Evolutionary conservation across 1,140 invertebrate species (phyloP).

Genomic region (Ceratina calcarata): DNA sequence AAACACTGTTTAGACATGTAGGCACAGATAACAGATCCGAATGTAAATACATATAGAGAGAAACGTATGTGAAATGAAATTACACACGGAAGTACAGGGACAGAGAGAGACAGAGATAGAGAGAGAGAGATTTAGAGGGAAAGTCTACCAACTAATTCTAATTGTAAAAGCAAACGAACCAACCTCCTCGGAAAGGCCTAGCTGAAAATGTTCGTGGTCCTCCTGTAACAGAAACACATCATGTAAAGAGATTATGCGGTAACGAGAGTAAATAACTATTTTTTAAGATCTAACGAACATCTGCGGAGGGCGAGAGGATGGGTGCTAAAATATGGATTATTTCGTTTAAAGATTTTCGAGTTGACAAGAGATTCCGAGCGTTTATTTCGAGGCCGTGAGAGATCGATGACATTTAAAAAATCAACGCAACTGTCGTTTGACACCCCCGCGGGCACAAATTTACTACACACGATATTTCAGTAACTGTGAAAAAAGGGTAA

Average conservation of each 20-base stretch:
- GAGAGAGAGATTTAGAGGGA: slow-evolving; percentile 52
- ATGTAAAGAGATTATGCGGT: slow-evolving; percentile 75
- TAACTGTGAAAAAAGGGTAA: not conserved
- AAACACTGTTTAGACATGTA: not conserved
- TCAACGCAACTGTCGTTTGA: slow-evolving; percentile 38
- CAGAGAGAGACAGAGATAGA: not conserved
- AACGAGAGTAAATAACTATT: slow-evolving; percentile 67
- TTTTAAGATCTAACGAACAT: slow-evolving; percentile 31
- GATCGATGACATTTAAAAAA: not conserved
- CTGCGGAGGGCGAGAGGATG: no score
- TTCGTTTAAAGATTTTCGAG: no score
- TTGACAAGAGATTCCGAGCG: no score
- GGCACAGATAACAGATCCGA: slow-evolving; percentile 25
- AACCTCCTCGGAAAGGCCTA: slow-evolving; percentile 80
- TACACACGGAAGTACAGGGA: slow-evolving; percentile 49
- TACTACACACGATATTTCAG: slow-evolving; percentile 30
- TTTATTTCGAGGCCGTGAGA: slow-evolving; percentile 18
- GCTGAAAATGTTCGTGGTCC: slow-evolving; percentile 77
- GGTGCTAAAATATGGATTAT: not conserved
- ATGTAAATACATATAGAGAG: slow-evolving; percentile 5
- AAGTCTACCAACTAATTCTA: slow-evolving; percentile 74
- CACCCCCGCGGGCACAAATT: slow-evolving; percentile 29
- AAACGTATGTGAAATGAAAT: slow-evolving; percentile 39
- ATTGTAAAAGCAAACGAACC: slow-evolving; percentile 77
- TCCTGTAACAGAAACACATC: slow-evolving; percentile 80